phyloP scores from a whole-genome alignment of 2,797 vertebrate genomes.

The Champsocephalus esox region DNA sequence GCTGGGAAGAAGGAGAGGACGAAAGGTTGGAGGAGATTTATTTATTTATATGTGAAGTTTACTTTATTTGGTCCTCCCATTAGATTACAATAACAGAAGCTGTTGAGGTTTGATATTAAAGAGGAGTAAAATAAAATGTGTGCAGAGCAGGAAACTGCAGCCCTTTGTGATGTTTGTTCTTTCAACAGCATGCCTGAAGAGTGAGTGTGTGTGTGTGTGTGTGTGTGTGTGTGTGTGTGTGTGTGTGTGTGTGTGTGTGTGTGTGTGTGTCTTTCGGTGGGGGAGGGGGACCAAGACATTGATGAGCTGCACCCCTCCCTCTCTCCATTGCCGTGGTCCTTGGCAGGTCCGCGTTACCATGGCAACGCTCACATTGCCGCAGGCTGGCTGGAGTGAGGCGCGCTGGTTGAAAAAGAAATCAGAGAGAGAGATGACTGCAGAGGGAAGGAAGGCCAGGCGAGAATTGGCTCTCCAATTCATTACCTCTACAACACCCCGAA shows the following conservation, averaged over 20 bases:
- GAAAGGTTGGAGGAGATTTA: not conserved
- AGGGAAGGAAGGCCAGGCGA: constrained; percentile 59
- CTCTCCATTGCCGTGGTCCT: constrained; percentile 74
- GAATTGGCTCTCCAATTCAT: constrained; percentile 76
- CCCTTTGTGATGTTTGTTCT: constrained; percentile 66
- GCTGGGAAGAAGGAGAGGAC: not conserved
- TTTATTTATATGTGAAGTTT: constrained; percentile 6
- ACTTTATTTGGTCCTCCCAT: not conserved
- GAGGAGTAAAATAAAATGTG: constrained; percentile 4
- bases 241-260: constrained; percentile 31
- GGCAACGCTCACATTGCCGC: constrained; percentile 83
- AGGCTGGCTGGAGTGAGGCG: constrained; percentile 79
- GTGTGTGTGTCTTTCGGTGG: constrained; percentile 22
- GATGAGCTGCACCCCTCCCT: constrained; percentile 61
- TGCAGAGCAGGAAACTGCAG: constrained; percentile 7
- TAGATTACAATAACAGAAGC: not conserved
- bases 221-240: constrained; percentile 27
- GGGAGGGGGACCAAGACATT: constrained; percentile 52
- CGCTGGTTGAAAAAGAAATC: constrained; percentile 71
- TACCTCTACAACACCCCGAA: constrained; percentile 51
- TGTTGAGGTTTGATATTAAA: not conserved
- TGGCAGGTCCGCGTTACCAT: constrained; percentile 84
- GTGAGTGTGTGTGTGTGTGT: constrained; percentile 19
- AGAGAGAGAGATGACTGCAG: constrained; percentile 62
- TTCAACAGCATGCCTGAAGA: constrained; percentile 44